Base-by-base conservation (phyloP, 2,888 invertebrate genomes). In the Eupithecia pulchellata region DNA sequence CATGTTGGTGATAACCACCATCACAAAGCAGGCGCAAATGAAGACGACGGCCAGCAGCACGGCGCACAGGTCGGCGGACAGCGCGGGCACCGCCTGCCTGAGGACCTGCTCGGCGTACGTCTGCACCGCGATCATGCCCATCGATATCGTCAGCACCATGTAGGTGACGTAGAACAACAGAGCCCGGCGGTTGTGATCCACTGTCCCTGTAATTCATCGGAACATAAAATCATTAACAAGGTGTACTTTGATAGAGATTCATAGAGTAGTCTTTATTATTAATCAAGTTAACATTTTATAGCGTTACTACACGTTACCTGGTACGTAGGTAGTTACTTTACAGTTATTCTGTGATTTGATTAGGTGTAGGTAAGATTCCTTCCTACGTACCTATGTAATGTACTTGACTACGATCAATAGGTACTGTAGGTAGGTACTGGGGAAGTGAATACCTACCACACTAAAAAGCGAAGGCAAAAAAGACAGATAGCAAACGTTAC, bases 41-140 rank as follows among this genome's bases (percentile, higher is more conserved):
- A 95, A 93, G 1, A 95, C 93, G 0, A 86, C 76, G 0, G 95
- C 95, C 27, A 96, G 88, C 8, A 95, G 82, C 2, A 96, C 94
- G 4, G 95, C 91, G 32, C 95, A 94, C 3, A 84, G 70, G 61
- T 94, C 84, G 0, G 94, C 89, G 0, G 93, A 89, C 6, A 95
- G 66, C 1, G 84, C 82, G 25, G 92, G 93, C 0, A 90, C 94
- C 0, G 95, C 91, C 58, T 84, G 84, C 25, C 83, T 66, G 76
- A 95, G 94, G 75, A 95, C 92, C 67, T 82, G 84, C 4, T 89
- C 88, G 1, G 94, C 91, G 76, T 93, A 89, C 13, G 84, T 75
- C 57, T 85, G 81, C 0, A 90, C 78, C 0, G 83, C 86, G 1
- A 85, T 72, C 75, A 86, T 82, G 1, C 90, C 89, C 81, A 84